Conservation (phyloP, 2,888 invertebrate species). For the Scaptomyza polygonia region DNA sequence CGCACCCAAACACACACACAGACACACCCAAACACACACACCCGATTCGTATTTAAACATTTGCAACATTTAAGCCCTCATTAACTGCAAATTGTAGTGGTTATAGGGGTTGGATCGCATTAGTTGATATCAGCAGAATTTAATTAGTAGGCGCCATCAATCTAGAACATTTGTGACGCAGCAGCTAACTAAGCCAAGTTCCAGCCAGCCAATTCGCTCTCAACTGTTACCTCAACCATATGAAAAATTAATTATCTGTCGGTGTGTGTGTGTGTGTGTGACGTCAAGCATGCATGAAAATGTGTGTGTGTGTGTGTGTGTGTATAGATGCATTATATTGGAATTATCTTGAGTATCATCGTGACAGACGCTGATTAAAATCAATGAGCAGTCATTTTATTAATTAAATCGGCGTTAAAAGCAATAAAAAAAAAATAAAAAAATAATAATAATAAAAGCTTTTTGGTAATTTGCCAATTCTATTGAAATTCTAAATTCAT, state of each 20-base stretch:
- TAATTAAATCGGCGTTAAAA: background rate
- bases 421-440: too few relatives aligned
- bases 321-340: background rate
- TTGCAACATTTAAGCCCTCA: background rate
- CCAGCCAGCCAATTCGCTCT: constrained; percentile 1
- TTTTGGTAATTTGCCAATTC: too few relatives aligned
- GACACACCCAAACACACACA: background rate
- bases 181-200: background rate
- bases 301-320: background rate
- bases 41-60: background rate
- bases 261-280: constrained; percentile 15
- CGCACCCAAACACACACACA: background rate
- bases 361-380: background rate
- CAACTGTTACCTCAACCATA: constrained; percentile 14
- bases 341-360: background rate
- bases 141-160: constrained; percentile 54
- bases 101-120: background rate
- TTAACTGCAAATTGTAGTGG: background rate
- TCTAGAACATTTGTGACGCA: constrained; percentile 15
- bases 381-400: background rate
- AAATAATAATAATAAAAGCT: too few relatives aligned
- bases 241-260: constrained; percentile 53
- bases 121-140: constrained; percentile 41
- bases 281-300: constrained; percentile 18
- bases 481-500: too few relatives aligned